Conservation (phyloP, 2,797 vertebrate genomes). For the Anolis apletophallus region DNA sequence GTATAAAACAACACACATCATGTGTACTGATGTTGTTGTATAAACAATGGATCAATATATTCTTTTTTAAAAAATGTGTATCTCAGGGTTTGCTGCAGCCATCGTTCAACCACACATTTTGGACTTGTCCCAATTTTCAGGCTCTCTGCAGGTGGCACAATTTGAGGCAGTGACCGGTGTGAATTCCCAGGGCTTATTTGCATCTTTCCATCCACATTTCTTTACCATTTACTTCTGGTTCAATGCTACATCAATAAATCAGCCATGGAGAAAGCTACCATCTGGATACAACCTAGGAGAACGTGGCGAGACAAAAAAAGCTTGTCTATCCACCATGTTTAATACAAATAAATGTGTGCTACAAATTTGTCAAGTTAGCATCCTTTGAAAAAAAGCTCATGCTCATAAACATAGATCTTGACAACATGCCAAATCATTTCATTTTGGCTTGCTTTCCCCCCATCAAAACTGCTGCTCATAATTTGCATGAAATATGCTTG, state of each 20-base stretch:
- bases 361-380: constrained; percentile 28
- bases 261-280: not conserved
- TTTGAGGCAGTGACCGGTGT: not conserved
- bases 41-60: not conserved
- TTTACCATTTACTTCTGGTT: not conserved
- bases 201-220: not conserved
- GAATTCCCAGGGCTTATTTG: not conserved
- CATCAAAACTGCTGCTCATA: constrained; percentile 11
- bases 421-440: constrained; percentile 24
- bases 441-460: constrained; percentile 31
- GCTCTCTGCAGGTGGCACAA: not conserved
- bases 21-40: not conserved
- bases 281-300: not conserved
- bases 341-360: not conserved
- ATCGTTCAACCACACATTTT: not conserved
- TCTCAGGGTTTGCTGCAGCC: not conserved
- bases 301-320: not conserved
- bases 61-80: not conserved
- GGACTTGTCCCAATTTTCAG: not conserved
- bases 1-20: not conserved
- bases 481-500: constrained; percentile 2
- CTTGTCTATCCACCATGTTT: not conserved
- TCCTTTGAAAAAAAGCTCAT: not conserved
- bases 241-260: not conserved
- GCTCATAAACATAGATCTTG: constrained; percentile 25